phyloP scores from a whole-genome alignment of 2,113 vertebrate species.

The Xenopus laevis region DNA sequence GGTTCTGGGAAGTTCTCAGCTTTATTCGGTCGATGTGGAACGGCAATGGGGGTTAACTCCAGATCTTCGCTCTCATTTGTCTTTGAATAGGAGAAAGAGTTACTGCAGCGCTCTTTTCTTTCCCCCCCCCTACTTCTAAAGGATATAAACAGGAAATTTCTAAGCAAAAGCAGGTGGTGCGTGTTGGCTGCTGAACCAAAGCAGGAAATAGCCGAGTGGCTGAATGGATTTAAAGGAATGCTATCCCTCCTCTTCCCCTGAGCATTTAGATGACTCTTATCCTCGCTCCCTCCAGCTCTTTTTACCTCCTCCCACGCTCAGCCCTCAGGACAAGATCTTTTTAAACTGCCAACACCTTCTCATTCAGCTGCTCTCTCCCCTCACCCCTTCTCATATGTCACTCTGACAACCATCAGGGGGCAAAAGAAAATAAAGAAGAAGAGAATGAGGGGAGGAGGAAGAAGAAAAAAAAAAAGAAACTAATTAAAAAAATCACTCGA shows the following conservation, averaged over 20 bases:
- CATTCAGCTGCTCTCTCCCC: slow-evolving; percentile 5
- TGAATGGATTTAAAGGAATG: slow-evolving; percentile 60
- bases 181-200: slow-evolving; percentile 50
- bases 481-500: slow-evolving; percentile 1
- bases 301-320: neutral
- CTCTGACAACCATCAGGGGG: slow-evolving; percentile 1
- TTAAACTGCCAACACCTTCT: slow-evolving; percentile 5
- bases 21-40: neutral
- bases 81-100: slow-evolving; percentile 44
- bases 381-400: slow-evolving; percentile 8
- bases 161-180: slow-evolving; percentile 70
- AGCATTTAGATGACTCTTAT: slow-evolving; percentile 10
- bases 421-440: slow-evolving; percentile 2
- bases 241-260: slow-evolving; percentile 49
- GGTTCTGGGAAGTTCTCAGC: too few relatives aligned
- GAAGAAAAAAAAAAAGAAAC: too few relatives aligned
- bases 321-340: slow-evolving; percentile 3
- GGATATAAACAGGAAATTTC: slow-evolving; percentile 66
- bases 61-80: neutral
- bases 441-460: neutral
- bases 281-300: neutral
- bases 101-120: slow-evolving; percentile 49
- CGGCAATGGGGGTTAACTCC: neutral
- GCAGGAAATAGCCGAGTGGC: slow-evolving; percentile 68
- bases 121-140: neutral